Conservation (phyloP, 64 coral and sea anemone genomes). For the Porites lutea region DNA sequence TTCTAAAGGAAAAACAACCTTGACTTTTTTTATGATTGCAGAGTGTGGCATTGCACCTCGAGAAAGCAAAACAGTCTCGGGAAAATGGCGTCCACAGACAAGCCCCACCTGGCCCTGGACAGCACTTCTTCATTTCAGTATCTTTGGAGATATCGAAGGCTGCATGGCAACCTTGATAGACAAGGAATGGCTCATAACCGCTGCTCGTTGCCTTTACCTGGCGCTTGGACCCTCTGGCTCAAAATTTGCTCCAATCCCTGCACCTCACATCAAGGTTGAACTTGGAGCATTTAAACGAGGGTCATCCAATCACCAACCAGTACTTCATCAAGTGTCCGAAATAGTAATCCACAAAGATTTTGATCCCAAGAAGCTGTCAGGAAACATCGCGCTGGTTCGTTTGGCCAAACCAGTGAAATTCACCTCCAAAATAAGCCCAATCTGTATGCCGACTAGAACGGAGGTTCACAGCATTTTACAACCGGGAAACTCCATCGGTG, state of each 20-base stretch:
- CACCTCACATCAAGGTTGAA: constrained; percentile 73
- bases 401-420: constrained; percentile 68
- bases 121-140: constrained; percentile 74
- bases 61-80: constrained; percentile 12
- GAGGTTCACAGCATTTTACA: constrained; percentile 47
- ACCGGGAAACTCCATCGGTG: constrained; percentile 45
- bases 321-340: constrained; percentile 54
- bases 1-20: too few species aligned
- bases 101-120: constrained; percentile 84
- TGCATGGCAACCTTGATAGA: constrained; percentile 92
- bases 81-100: constrained; percentile 66
- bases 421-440: constrained; percentile 70
- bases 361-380: constrained; percentile 56
- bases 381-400: constrained; percentile 84
- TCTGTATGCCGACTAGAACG: constrained; percentile 78
- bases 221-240: not conserved
- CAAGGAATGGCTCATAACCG: constrained; percentile 89
- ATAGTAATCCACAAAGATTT: constrained; percentile 81
- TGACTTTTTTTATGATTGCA: constrained; percentile 1
- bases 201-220: constrained; percentile 66
- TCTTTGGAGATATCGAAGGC: constrained; percentile 81
- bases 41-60: constrained; percentile 81
- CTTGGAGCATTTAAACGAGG: constrained; percentile 67
- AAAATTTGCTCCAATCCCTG: not conserved
- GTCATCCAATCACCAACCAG: constrained; percentile 10